phyloP scores from a whole-genome alignment of 2,797 vertebrate species.

The Sitta carolinensis region DNA sequence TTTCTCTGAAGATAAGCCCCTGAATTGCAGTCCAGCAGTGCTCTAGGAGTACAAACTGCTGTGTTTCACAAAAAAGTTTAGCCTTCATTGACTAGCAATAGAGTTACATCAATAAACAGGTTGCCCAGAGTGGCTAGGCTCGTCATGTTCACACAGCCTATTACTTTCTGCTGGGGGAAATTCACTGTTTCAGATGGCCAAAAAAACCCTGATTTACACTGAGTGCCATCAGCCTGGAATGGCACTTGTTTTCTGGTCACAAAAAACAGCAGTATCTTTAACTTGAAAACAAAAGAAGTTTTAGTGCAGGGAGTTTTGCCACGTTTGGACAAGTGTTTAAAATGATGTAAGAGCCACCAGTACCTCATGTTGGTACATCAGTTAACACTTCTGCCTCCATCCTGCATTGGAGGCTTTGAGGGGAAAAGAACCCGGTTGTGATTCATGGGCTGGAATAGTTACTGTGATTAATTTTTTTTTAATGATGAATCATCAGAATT shows the following conservation, averaged over 20 bases:
- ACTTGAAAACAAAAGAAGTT: neutral
- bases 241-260: neutral
- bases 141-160: neutral
- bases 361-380: neutral
- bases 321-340: neutral
- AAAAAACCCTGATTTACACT: fast-evolving
- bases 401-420: neutral
- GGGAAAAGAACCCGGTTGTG: neutral
- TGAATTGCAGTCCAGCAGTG: neutral
- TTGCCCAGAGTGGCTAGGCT: neutral
- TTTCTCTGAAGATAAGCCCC: neutral
- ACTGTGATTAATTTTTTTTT: neutral
- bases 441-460: neutral
- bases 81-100: neutral
- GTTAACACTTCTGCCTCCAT: neutral
- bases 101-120: neutral
- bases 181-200: neutral
- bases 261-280: neutral
- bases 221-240: neutral
- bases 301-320: neutral
- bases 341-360: neutral
- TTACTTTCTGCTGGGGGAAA: neutral
- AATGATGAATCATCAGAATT: neutral
- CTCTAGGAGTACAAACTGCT: neutral
- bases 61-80: neutral